Base-by-base conservation (phyloP, 2,797 vertebrate genomes). In the Odontamblyopus rebecca region DNA sequence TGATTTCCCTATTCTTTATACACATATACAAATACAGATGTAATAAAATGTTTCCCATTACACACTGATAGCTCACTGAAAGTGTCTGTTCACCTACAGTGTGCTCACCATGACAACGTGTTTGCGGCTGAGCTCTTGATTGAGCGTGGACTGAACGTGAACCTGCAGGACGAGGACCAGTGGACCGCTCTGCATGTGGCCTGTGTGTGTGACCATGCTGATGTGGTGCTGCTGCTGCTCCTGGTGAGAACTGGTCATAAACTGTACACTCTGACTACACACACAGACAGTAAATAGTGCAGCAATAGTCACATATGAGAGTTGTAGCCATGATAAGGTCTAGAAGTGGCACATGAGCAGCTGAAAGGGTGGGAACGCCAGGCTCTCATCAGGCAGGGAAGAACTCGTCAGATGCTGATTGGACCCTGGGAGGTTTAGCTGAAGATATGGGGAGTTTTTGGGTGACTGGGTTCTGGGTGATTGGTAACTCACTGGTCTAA, bases 161-260 rank as follows among this genome's bases (percentile, higher is more conserved):
- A 98, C 93, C 94, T 94, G 79, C 97, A 98, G 85, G 97, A 99
- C 67, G 96, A 98, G 76, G 97, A 98, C 87, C 94, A 93, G 61
- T 98, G 97, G 96, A 98, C 97, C 0, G 94, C 97, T 0, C 93
- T 98, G 91, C 97, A 99, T 79, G 90, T 96, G 16, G 97, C 97
- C 30, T 96, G 95, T 74, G 96, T 94, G 1, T 97, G 96, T 61
- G 97, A 98, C 91, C 95, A 96, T 74, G 91, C 95, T 1, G 97
- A 98, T 51, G 88, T 96, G 71, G 92, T 96, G 66, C 92, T 98
- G 72, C 93, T 99, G 32, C 93, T 99, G 26, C 74, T 98, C 26
- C 75, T 97, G 83, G 97, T 99, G 86, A 96, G 96, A 88, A 75
- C 4, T 29, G 71, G 62, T 56, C 59, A 18, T 51, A 77, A 65